Evolutionary conservation across 2,888 invertebrate species (phyloP).

Genomic region (Lordiphosa andalusiaca): DNA sequence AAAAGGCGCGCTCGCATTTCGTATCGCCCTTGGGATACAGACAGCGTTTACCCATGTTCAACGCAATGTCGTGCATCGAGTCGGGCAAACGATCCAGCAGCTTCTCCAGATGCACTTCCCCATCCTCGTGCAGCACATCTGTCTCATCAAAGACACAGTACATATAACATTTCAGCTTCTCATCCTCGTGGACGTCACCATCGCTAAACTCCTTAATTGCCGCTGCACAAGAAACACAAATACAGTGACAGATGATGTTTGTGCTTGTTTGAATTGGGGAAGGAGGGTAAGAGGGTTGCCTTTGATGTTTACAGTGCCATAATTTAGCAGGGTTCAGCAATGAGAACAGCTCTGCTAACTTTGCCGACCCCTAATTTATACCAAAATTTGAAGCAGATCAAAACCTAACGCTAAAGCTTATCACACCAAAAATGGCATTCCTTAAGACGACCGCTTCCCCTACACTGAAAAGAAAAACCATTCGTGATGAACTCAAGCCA

Average conservation of each 20-base stretch:
- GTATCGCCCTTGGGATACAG: conserved; percentile 78
- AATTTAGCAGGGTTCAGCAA: too few relatives aligned
- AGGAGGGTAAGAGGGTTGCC: too few relatives aligned
- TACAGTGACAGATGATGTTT: conserved; percentile 29
- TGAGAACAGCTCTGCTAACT: too few relatives aligned
- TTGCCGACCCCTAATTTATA: too few relatives aligned
- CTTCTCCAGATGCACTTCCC: conserved; percentile 79
- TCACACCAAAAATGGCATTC: too few relatives aligned
- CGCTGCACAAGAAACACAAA: conserved; percentile 72
- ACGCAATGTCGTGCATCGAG: conserved; percentile 67
- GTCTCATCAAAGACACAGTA: conserved; percentile 79
- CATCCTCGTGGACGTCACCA: conserved; percentile 79
- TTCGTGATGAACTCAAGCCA: too few relatives aligned
- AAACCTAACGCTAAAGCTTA: too few relatives aligned
- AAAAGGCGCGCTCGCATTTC: conserved; percentile 78
- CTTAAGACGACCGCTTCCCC: too few relatives aligned
- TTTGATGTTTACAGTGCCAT: not conserved
- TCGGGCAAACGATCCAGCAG: conserved; percentile 71
- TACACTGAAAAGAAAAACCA: too few relatives aligned
- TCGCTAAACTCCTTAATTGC: conserved; percentile 80
- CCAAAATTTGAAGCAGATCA: too few relatives aligned
- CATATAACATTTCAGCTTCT: conserved; percentile 80
- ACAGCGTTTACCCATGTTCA: conserved; percentile 76
- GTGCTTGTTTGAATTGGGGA: not conserved
- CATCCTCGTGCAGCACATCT: conserved; percentile 78